Conservation (phyloP, 1,140 invertebrate species). For the Bombus difficillimus region DNA sequence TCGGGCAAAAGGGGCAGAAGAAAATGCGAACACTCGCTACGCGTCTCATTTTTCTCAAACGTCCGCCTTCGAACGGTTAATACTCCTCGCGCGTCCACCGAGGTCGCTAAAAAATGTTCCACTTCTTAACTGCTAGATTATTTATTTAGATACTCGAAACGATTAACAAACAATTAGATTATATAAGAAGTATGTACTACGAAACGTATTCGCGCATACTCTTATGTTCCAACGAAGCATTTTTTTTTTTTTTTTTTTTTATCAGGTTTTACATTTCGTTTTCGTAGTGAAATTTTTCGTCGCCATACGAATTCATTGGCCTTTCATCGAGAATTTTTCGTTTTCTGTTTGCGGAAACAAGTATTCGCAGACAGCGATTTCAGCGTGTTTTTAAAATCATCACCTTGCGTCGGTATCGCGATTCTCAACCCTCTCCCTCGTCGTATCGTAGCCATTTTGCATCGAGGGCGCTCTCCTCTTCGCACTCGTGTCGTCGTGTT, state of each 20-base stretch:
- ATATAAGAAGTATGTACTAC: neutral
- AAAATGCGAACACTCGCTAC: neutral
- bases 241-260: neutral
- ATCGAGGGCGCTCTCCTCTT: neutral
- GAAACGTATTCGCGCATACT: neutral
- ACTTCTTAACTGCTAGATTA: too few species aligned
- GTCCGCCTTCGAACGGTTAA: neutral
- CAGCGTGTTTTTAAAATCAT: slow-evolving; percentile 53
- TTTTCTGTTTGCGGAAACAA: slow-evolving; percentile 49
- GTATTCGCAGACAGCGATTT: slow-evolving; percentile 8
- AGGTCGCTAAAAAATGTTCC: neutral
- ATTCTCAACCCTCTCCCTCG: too few species aligned
- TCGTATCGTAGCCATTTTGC: neutral
- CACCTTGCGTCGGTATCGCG: neutral
- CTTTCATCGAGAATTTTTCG: slow-evolving; percentile 20
- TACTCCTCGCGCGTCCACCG: neutral
- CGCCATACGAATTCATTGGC: neutral
- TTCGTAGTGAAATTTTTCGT: neutral
- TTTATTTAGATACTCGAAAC: neutral
- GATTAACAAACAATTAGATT: neutral
- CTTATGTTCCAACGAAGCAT: neutral
- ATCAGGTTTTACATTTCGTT: neutral
- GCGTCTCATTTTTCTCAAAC: slow-evolving; percentile 16
- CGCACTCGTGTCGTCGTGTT: slow-evolving; percentile 22
- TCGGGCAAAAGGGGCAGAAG: slow-evolving; percentile 7